Evolutionary conservation across 2,797 vertebrate genomes (phyloP), one percentile per base, ranked within the genome.

Genomic region (Argentina silus): DNA sequence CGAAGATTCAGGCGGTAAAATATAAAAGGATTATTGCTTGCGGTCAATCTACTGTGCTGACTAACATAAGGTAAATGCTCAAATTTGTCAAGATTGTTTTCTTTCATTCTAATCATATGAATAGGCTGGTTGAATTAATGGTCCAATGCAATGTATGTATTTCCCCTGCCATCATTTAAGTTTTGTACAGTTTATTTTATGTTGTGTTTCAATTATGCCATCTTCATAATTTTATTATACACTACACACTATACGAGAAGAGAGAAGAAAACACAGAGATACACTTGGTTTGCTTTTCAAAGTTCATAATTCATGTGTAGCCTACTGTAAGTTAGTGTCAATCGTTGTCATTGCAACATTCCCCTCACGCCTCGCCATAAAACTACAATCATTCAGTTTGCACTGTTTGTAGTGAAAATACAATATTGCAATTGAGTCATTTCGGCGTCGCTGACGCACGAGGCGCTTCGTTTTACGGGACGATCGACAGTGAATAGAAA

Each of bases 51-150:
- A 0, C 77, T 64, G 76, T 74, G 73, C 57, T 83, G 81, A 72
- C 51, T 15, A 81, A 87, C 84, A 88, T 86, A 51, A 76, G 64
- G 36, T 66, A 79, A 85, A 80, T 88, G 81, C 86, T 80, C 85
- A 84, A 85, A 85, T 70, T 86, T 75, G n/a, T 72, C 76, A 7
- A n/a, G 70, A 73, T 36, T 60, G 0, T 63, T 19, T 21, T 12
- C 10, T 73, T 7, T 80, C 7, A 55, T 48, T 50, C 15, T 27
- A 23, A 48, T 15, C 14, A 45, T 19, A 7, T 12, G 43, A 14
- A 12, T 23, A 62, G 60, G 60, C 11, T 42, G 47, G 17, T 65
- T 65, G 27, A 0, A 12, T 27, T 14, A 12, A 14, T 61, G 2
- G 27, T 61, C 27, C 12, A 15, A 11, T 61, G 27, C 59, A 61